Conservation (phyloP, 2,888 invertebrate species). For the Andrena dorsata region DNA sequence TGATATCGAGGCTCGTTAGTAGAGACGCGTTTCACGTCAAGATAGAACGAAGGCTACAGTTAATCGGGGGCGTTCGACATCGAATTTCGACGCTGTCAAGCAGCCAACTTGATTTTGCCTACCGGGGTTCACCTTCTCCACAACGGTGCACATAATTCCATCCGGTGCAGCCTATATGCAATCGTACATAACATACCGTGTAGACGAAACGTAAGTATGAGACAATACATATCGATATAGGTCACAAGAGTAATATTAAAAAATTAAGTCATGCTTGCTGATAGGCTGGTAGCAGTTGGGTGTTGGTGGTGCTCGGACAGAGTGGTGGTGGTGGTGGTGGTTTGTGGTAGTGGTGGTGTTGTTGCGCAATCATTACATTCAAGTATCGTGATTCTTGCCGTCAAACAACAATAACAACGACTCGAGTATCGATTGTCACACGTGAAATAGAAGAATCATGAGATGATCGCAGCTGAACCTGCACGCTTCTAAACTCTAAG, state of each 20-base stretch:
- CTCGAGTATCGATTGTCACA: slow-evolving; percentile 1
- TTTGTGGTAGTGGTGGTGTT: slow-evolving; percentile 66
- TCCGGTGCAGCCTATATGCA: slow-evolving; percentile 65
- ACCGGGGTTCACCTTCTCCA: slow-evolving; percentile 56
- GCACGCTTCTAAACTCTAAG: not conserved
- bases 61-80: too few species aligned
- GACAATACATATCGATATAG: slow-evolving; percentile 60
- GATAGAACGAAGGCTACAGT: too few species aligned
- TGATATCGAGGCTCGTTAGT: not conserved
- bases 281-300: slow-evolving; percentile 83
- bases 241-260: slow-evolving; percentile 66
- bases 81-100: not conserved
- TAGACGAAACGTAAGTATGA: slow-evolving; percentile 32
- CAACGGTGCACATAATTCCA: slow-evolving; percentile 60
- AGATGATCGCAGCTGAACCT: slow-evolving; percentile 11
- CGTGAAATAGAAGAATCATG: not conserved
- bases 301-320: slow-evolving; percentile 84
- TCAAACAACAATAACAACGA: not conserved
- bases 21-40: too few species aligned
- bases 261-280: slow-evolving; percentile 83
- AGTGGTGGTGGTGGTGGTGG: slow-evolving; percentile 70
- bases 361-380: slow-evolving; percentile 59
- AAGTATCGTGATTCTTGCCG: slow-evolving; percentile 13
- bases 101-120: slow-evolving; percentile 47
- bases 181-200: slow-evolving; percentile 54